Base-by-base conservation (phyloP, 2,113 vertebrate species). In the Chaetodon trifascialis region DNA sequence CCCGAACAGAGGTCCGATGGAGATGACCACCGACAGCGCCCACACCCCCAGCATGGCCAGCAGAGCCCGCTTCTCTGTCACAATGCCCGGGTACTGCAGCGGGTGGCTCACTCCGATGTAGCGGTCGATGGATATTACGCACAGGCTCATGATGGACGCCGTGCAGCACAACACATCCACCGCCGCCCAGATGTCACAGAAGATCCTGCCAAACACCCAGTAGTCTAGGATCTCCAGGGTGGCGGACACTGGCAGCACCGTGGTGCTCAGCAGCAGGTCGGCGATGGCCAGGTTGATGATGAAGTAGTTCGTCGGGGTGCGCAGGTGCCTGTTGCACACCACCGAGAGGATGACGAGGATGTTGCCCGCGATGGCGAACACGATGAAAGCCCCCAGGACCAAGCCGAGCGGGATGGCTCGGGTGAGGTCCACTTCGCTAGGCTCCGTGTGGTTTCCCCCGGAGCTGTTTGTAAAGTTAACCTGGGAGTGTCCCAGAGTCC, bases 141-240 rank as follows among this genome's bases (percentile, higher is more conserved):
- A 99, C 76, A 99, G 94, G 85, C 98, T 99, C 92, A 99, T 94
- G 81, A 99, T 99, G 83, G 98, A 99, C 56, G 98, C 98, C 0
- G 98, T 99, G 92, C 98, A 99, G 93, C 98, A 99, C 73, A 99
- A 93, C 73, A 99, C 98, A 17, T 99, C 98, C 90, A 99, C 95
- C 0, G 98, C 98, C 3, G 98, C 98, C 98, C 98, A 99, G 73
- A 99, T 97, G 90, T 99, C 98, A 46, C 98, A 99, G 92, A 99
- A 97, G 85, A 99, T 95, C 75, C 97, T 94, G 62, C 98, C 98
- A 90, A 99, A 96, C 64, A 96, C 96, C 98, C 98, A 99, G 90
- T 96, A 96, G 90, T 97, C 94, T 0, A 97, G 94, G 78, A 99
- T 96, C 94, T 99, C 98, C 77, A 95, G 91, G 47, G 96, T 96